Percentiles rank a stretch among this genome's conserved stretches.
Conservation (phyloP, 2,888 invertebrate species). For the Scaptomyza reducta region DNA sequence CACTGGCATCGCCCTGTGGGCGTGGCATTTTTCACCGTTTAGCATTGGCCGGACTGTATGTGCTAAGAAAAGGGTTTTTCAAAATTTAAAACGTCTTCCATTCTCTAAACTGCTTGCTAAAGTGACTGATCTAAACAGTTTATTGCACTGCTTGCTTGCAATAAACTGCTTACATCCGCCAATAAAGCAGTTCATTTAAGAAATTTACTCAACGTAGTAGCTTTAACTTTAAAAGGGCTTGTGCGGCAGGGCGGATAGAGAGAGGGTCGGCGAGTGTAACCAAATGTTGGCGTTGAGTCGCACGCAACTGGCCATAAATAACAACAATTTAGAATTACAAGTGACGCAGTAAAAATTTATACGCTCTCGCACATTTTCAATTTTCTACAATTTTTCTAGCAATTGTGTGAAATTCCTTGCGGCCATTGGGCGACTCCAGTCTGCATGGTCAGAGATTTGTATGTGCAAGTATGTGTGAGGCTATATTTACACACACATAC, state of each 20-base stretch:
- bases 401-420: slow-evolving; percentile 79
- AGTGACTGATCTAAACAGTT: slow-evolving; percentile 16
- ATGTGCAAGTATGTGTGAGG: slow-evolving; percentile 6
- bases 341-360: slow-evolving; percentile 80
- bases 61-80: slow-evolving; percentile 39
- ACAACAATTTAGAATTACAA: slow-evolving; percentile 79
- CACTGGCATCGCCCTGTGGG: slow-evolving; percentile 25
- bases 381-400: slow-evolving; percentile 77
- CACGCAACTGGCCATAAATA: slow-evolving; percentile 81
- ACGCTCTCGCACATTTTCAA: slow-evolving; percentile 77
- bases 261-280: slow-evolving; percentile 1
- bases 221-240: not conserved
- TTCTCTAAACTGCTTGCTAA: not conserved
- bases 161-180: slow-evolving; percentile 22
- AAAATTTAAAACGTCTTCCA: slow-evolving; percentile 15
- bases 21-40: slow-evolving; percentile 31
- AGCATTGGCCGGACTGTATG: slow-evolving; percentile 26
- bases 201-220: not conserved
- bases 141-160: not conserved
- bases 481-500: not conserved
- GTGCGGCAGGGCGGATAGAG: not conserved
- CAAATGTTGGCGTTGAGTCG: slow-evolving; percentile 38
- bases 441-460: slow-evolving; percentile 68
- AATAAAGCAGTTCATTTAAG: slow-evolving; percentile 18
- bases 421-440: slow-evolving; percentile 55